Percentiles rank a stretch among this genome's conserved stretches.
Conservation (phyloP, 35 echinoderm and acorn worm genomes). For the Lytechinus pictus region DNA sequence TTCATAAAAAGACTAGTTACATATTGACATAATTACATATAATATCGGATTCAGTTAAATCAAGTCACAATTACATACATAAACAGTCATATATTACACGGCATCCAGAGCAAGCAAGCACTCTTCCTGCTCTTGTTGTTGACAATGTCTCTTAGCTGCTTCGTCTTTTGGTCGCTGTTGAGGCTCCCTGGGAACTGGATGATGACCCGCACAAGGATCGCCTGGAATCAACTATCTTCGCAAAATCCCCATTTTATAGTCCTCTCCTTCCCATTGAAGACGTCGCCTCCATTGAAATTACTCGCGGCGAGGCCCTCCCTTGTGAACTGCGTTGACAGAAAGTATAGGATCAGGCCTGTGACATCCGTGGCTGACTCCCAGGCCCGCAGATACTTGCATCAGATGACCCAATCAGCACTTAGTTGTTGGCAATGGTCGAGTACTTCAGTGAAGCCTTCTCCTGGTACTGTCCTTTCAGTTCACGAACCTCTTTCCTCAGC, state of each 20-base stretch:
- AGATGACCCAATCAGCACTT: background rate
- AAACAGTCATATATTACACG: too few relatives aligned
- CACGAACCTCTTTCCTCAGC: background rate
- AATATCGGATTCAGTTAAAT: too few relatives aligned
- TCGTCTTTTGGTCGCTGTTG: background rate
- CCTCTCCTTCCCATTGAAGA: background rate
- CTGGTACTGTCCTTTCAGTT: background rate
- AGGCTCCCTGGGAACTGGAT: background rate
- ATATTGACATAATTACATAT: too few relatives aligned
- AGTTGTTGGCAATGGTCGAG: background rate
- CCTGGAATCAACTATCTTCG: background rate
- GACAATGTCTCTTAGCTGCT: background rate
- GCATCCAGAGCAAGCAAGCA: too few relatives aligned
- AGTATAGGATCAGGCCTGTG: background rate
- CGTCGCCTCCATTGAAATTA: background rate
- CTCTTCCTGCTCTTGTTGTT: conserved; percentile 11
- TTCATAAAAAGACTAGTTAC: too few relatives aligned
- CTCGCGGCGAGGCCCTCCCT: background rate
- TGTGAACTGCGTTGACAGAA: background rate
- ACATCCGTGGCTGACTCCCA: background rate
- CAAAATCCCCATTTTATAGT: background rate
- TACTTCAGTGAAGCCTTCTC: background rate
- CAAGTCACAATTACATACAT: too few relatives aligned
- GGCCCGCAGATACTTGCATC: background rate
- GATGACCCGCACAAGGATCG: background rate